Base-by-base conservation (phyloP, 2,113 vertebrate genomes). In the Prunella himalayana region DNA sequence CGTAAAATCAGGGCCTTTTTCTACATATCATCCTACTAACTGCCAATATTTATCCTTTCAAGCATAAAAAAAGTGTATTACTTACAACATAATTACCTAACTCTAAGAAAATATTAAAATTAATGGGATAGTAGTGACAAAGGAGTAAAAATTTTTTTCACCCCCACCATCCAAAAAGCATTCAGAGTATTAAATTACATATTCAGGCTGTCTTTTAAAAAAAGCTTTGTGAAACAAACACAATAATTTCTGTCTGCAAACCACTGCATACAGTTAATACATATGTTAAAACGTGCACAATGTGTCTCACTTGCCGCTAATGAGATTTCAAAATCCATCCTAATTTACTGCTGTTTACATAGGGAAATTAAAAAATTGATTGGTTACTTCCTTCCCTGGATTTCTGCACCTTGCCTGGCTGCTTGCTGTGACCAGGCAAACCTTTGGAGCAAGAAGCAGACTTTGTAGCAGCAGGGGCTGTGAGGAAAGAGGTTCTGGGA, bases 311-410 rank as follows among this genome's bases (percentile, higher is more conserved):
- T 95, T 95, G 66, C 75, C 84, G 90, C 96, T 97, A 95, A 98
- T 72, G 96, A 97, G 95, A 88, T 97, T 97, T 97, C 94, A 96
- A 80, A 98, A 96, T 94, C 94, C 88, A 18, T 61, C 85, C 91
- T 78, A 96, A 94, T 95, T 97, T 76, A 90, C 96, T 96, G 82
- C 75, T 91, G 86, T 98, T 97, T 98, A 86, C 95, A 94, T 21
- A 98, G 94, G 97, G 96, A 97, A 98, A 98, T 97, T 94, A 97
- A 97, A 97, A 87, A 96, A 97, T 97, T 95, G 97, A 97, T 98
- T 97, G 97, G 97, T 96, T 95, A 75, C 95, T 98, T 98, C 98
- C 97, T 97, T 81, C 17, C 37, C 81, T 60, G 95, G 88, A 44
- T 95, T 66, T 47, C 89, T 96, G 73, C 95, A 95, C 95, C 97